Percentiles rank a stretch among this genome's conserved stretches.
Evolutionary conservation across 2,888 invertebrate genomes (phyloP).

Genomic region (Hydroisotoma schaefferi): DNA sequence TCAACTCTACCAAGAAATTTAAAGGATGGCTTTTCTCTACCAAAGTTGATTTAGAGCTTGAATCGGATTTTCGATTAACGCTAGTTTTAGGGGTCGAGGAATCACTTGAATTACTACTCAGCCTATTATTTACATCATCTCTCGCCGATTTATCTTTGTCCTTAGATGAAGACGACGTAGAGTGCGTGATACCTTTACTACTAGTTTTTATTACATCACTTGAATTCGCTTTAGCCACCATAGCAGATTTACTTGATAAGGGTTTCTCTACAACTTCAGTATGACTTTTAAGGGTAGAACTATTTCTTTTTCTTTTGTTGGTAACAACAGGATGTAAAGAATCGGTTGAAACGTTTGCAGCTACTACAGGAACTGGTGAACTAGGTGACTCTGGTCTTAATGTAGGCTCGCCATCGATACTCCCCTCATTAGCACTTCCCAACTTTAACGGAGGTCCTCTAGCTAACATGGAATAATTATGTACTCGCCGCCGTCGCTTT

Average conservation of each 20-base stretch:
- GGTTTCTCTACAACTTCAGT: neutral
- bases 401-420: neutral
- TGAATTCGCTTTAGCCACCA: neutral
- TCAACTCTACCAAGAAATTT: neutral
- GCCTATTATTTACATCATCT: neutral
- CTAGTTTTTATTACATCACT: neutral
- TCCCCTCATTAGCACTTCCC: neutral
- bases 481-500: constrained; percentile 41
- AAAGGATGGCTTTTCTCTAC: neutral
- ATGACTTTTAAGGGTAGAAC: neutral
- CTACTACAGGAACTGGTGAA: neutral
- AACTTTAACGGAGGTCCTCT: constrained; percentile 27
- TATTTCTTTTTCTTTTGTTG: neutral
- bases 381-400: neutral
- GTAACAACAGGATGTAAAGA: neutral
- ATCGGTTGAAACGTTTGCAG: neutral
- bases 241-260: neutral
- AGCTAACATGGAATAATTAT: constrained; percentile 43
- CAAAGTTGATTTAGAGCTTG: neutral
- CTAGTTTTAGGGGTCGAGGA: neutral
- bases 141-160: neutral
- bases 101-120: neutral
- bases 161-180: neutral
- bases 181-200: neutral
- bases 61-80: neutral